A percentile compares a stretch with the other conserved stretches of the same genome.
phyloP scores from a whole-genome alignment of 2,888 invertebrate genomes.

The Pseudeuparius sepicola region DNA sequence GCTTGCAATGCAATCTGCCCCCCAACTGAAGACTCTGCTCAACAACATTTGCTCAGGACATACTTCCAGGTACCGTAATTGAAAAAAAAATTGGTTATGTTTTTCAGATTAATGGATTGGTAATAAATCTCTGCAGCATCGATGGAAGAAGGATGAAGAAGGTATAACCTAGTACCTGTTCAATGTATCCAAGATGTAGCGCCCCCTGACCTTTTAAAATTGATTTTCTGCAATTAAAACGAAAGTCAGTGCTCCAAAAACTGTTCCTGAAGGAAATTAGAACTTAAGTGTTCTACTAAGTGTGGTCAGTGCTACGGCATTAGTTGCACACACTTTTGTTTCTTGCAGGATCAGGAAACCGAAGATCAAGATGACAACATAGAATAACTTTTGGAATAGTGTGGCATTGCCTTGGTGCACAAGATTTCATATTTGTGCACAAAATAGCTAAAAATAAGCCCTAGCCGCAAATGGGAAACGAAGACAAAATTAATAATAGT shows the following conservation, averaged over 20 bases:
- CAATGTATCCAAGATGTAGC: constrained; percentile 1
- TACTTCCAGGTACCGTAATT: constrained; percentile 3
- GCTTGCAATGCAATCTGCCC: too few species aligned
- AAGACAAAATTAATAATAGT: too few species aligned
- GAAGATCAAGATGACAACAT: too few species aligned
- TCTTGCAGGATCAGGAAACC: background rate
- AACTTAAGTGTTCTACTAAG: constrained; percentile 1
- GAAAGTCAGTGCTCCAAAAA: constrained; percentile 2
- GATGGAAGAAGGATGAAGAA: constrained; percentile 1
- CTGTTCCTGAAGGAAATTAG: constrained; percentile 2
- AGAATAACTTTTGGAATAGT: too few species aligned
- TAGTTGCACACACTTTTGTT: background rate
- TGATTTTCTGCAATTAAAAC: constrained; percentile 1
- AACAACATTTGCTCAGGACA: constrained; percentile 2
- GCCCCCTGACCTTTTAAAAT: constrained; percentile 1
- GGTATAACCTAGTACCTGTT: constrained; percentile 1
- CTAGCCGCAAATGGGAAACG: too few species aligned
- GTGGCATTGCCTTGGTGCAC: too few species aligned
- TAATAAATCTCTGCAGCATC: background rate
- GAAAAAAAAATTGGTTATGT: background rate
- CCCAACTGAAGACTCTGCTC: constrained; percentile 3
- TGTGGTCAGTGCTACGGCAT: constrained; percentile 1
- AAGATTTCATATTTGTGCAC: too few species aligned
- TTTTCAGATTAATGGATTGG: constrained; percentile 2
- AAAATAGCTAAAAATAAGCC: too few species aligned